phyloP scores from a whole-genome alignment of 2,113 vertebrate genomes.

The Larimichthys crocea region DNA sequence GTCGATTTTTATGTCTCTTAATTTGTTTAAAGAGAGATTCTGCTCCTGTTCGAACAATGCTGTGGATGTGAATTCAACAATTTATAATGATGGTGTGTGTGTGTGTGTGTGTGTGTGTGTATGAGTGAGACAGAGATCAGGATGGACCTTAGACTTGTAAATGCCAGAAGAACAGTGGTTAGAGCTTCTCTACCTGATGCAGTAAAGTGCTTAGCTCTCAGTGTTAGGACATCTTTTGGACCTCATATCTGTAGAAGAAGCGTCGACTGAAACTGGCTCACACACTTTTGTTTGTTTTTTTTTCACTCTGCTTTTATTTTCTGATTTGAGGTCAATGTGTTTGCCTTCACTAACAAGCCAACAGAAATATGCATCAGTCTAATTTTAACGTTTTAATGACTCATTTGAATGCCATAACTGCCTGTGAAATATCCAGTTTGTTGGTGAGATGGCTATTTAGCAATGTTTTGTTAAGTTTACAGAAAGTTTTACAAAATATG shows the following conservation, averaged over 20 bases:
- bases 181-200: background rate
- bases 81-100: conserved; percentile 37
- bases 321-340: conserved; percentile 17
- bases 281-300: conserved; percentile 1
- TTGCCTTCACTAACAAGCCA: conserved; percentile 56
- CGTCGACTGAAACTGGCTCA: conserved; percentile 1
- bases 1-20: conserved; percentile 1
- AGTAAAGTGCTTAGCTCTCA: conserved; percentile 1
- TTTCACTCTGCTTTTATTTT: background rate
- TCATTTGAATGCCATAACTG: conserved; percentile 62
- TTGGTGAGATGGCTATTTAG: conserved; percentile 46
- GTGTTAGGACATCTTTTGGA: background rate
- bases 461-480: conserved; percentile 31
- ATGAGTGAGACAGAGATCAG: background rate
- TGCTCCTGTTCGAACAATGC: conserved; percentile 4
- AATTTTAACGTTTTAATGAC: background rate
- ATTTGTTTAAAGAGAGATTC: conserved; percentile 38
- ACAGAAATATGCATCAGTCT: conserved; percentile 47
- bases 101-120: background rate
- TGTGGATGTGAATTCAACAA: conserved; percentile 30
- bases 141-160: background rate
- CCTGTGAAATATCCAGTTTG: conserved; percentile 41
- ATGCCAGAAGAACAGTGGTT: background rate
- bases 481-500: conserved; percentile 25
- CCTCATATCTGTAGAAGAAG: no score